Base-by-base conservation (phyloP, 2,113 vertebrate genomes). In the human (Homo sapiens) region DNA sequence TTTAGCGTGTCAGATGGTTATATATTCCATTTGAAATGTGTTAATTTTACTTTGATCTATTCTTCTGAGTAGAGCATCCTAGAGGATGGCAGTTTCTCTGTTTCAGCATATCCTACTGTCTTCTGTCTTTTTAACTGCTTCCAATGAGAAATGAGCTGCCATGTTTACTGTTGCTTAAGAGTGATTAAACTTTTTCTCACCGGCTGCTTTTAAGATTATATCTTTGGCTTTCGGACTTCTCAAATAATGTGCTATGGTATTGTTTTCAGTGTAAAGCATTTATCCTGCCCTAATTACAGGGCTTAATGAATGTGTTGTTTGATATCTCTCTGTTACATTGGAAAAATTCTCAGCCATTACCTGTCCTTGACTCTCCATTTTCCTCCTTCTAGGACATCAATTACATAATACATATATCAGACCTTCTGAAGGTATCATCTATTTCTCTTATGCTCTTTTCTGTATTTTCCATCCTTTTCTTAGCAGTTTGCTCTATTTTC, bases 401-500 rank as follows among this genome's bases (percentile, higher is more conserved):
- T 68, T 89, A 76, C 35, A 52, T 4, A 30, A 64, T 14, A 64
- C 5, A 32, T 25, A 86, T 23, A n/a, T 70, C 45, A 97, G 48
- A 90, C 7, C 66, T 70, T 68, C 32, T 45, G 57, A 86, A 66
- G 23, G 9, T 40, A 81, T 68, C 35, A 43, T 52, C 27, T 59
- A 73, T 70, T 0, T 61, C 50, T 88, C 35, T 59, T 83, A 61
- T 14, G 13, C 13, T 45, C 35, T 68, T 76, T 87, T 78, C 30
- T 85, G 8, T 73, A 75, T 93, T 93, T 92, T 75, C 38, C 20
- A 93, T 72, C 64, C 23, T 70, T 94, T 94, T 88, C 76, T 70
- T n/a, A 92, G 8, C 2, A 18, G 40, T 92, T 43, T 73, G 45
- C 8, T 59, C 57, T 90, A 32, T 88, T n/a, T 83, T 61, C 92